These are phyloP conservation scores for Eleginops maclovinus DNA, from an alignment of 2,113 vertebrate species.

Conservation along the genomic window DNA sequence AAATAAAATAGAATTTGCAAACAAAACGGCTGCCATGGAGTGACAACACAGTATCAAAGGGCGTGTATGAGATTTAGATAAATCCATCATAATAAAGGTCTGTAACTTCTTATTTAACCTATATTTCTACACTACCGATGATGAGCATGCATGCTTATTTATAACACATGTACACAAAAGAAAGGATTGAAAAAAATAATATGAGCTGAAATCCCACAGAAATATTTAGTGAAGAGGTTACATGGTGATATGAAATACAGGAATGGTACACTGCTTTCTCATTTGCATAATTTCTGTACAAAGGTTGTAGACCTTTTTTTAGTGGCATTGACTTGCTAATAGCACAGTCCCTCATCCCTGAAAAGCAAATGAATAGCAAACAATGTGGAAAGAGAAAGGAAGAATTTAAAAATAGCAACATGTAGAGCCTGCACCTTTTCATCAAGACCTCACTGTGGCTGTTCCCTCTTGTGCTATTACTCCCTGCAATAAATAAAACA, in stretches of 20 bases:
- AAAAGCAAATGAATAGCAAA: conserved; percentile 1
- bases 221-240: conserved; percentile 3
- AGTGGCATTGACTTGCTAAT: conserved; percentile 15
- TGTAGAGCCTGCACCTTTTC: not conserved
- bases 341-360: not conserved
- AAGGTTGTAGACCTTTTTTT: not conserved
- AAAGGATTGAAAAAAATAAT: not conserved
- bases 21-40: too few relatives aligned
- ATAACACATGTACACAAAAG: conserved; percentile 11
- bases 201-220: conserved; percentile 6
- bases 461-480: not conserved
- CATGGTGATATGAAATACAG: conserved; percentile 12
- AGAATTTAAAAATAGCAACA: conserved; percentile 7
- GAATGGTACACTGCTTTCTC: not conserved
- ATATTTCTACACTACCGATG: not conserved
- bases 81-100: not conserved
- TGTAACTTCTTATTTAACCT: not conserved
- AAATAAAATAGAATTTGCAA: too few relatives aligned
- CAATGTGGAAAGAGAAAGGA: not conserved
- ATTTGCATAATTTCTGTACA: conserved; percentile 50
- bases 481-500: not conserved
- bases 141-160: not conserved
- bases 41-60: not conserved
- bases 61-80: not conserved
- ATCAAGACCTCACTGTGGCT: not conserved